Evolutionary conservation across 2,888 invertebrate species (phyloP).

Genomic region (Drosophila picticornis): DNA sequence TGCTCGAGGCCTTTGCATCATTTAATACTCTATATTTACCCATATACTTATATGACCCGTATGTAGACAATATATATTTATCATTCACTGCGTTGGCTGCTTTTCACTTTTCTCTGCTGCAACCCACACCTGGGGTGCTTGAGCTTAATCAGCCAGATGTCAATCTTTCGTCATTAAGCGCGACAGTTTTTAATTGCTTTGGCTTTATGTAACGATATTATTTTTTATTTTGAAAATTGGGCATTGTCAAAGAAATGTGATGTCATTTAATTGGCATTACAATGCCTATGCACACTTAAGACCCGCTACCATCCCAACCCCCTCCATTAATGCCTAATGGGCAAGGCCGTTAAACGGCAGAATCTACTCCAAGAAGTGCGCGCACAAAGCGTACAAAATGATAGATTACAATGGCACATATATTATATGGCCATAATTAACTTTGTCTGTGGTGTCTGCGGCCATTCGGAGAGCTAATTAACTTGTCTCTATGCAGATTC

Average conservation of each 20-base stretch:
- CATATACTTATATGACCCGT: background rate
- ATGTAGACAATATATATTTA: background rate
- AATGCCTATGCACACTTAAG: conserved; percentile 28
- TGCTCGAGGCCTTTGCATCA: conserved; percentile 55
- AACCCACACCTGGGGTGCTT: conserved; percentile 57
- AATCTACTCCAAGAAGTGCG: conserved; percentile 67
- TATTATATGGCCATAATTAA: conserved; percentile 63
- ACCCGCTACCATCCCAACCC: background rate
- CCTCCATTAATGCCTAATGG: background rate
- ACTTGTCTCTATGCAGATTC: conserved; percentile 55
- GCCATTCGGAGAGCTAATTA: conserved; percentile 59
- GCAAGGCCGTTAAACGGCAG: conserved; percentile 55
- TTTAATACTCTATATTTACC: conserved; percentile 8
- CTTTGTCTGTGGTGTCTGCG: conserved; percentile 38
- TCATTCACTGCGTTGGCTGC: conserved; percentile 38
- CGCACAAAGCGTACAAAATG: conserved; percentile 71
- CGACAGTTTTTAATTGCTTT: conserved; percentile 70
- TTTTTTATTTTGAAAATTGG: conserved; percentile 24
- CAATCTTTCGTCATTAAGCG: conserved; percentile 59
- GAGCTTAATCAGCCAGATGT: conserved; percentile 68
- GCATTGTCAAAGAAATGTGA: conserved; percentile 52
- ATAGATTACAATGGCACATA: conserved; percentile 68
- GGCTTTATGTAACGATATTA: conserved; percentile 50
- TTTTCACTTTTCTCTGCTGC: conserved; percentile 55
- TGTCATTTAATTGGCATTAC: conserved; percentile 70